A percentile compares a stretch with the other conserved stretches of the same genome.
These are phyloP conservation scores for Sparidentex hasta DNA, from an alignment of 2,797 vertebrate genomes.

Conservation along the genomic window DNA sequence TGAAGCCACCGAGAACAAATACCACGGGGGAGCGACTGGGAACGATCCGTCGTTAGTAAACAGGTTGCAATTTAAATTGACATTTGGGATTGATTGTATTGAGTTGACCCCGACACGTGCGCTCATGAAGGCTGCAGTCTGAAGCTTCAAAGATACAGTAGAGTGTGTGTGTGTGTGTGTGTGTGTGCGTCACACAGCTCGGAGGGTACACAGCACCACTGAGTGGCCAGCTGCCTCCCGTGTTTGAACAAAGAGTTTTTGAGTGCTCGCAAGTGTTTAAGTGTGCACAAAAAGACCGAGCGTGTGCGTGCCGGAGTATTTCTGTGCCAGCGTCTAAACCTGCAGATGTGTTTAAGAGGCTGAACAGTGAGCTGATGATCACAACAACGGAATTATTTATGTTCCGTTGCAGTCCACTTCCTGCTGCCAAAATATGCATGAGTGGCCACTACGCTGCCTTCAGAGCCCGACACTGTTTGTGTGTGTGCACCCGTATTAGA, in stretches of 20 bases:
- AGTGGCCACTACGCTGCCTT: constrained; percentile 20
- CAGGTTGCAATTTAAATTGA: constrained; percentile 53
- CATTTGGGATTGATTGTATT: constrained; percentile 59
- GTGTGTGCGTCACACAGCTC: constrained; percentile 14
- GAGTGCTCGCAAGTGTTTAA: not conserved
- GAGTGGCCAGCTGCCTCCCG: constrained; percentile 50
- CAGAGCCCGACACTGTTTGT: not conserved
- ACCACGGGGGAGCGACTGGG: constrained; percentile 39
- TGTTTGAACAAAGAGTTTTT: constrained; percentile 25
- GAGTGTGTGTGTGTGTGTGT: constrained; percentile 9
- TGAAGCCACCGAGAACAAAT: constrained; percentile 47
- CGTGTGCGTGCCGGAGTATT: not conserved
- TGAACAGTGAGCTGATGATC: constrained; percentile 14
- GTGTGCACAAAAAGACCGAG: not conserved
- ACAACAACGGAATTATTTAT: constrained; percentile 47
- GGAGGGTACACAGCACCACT: constrained; percentile 39
- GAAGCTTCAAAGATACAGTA: constrained; percentile 13
- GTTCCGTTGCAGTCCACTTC: constrained; percentile 23
- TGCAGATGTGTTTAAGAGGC: constrained; percentile 51
- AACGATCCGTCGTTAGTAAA: constrained; percentile 47
- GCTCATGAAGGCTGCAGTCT: not conserved
- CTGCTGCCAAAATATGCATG: constrained; percentile 49
- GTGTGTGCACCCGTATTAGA: not conserved
- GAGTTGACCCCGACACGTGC: constrained; percentile 10
- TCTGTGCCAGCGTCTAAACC: constrained; percentile 4